Evolutionary conservation across 2,888 invertebrate genomes (phyloP), one percentile per base, ranked within the genome.

Genomic region (Amphipyra tragopoginis): DNA sequence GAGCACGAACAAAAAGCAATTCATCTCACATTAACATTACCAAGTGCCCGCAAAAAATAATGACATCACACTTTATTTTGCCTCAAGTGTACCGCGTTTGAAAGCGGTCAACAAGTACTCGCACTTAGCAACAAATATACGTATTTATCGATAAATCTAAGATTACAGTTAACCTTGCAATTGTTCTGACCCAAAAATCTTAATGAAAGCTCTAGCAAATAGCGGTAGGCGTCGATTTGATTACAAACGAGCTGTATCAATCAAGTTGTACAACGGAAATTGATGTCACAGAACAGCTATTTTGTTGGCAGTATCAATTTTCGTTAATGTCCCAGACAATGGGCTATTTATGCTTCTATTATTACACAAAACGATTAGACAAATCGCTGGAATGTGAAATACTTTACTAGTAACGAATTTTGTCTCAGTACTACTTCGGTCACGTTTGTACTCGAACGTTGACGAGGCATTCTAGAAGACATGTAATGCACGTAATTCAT

Each of bases 1-100:
- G 86, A 87, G 75, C 84, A 75, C 82, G 82, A 87, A 90, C 89
- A 93, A 93, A 93, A 92, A 92, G 84, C 86, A 85, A 87, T 88
- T 87, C 88, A 88, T 88, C 86, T 90, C 86, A 77, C 88, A 89
- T 90, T 88, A 90, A 86, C 86, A 82, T 88, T 85, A 82, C 87
- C 62, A 81, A 84, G 84, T 80, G 77, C 77, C 77, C 63, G 85
- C 90, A 90, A 91, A 92, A 92, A 93, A 88, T 81, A 79, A 90
- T 93, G 90, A 92, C 90, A 90, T 91, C 93, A 92, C 84, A 82
- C 79, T 81, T 86, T 83, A 83, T 84, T 87, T 86, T 77, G 81
- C 73, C 73, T 81, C 69, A 67, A 83, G 80, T 72, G 58, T 74
- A 69, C 65, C 33, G 63, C 74, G 73, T 71, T 82, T 74, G 65